Conservation (phyloP, 2,888 invertebrate species). For the Tethea ocularis region DNA sequence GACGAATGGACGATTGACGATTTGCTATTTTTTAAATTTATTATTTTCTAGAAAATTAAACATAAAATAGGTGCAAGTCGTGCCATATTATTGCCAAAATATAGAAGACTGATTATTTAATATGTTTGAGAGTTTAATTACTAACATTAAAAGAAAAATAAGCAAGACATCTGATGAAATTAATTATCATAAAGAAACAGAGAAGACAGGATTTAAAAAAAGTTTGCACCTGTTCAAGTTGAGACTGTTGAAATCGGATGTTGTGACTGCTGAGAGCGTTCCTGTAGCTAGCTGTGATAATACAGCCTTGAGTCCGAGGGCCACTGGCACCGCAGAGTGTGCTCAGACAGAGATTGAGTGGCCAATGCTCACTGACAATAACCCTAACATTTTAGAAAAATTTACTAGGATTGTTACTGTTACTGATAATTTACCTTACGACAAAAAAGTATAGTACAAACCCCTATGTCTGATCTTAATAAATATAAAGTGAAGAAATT, state of each 20-base stretch:
- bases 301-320: constrained; percentile 82
- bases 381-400: constrained; percentile 75
- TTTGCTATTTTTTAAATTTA: constrained; percentile 53
- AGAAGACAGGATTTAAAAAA: constrained; percentile 63
- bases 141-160: constrained; percentile 72
- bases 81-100: constrained; percentile 72
- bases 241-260: constrained; percentile 59
- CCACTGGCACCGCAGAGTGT: constrained; percentile 73
- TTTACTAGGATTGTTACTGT: constrained; percentile 75
- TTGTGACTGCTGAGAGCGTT: constrained; percentile 27
- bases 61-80: constrained; percentile 45
- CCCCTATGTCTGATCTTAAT: background rate
- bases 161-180: constrained; percentile 64
- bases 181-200: constrained; percentile 45
- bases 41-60: constrained; percentile 33
- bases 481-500: background rate
- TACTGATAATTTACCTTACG: constrained; percentile 45
- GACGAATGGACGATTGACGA: too few species aligned
- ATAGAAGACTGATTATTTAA: constrained; percentile 76
- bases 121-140: constrained; percentile 76
- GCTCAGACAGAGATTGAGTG: constrained; percentile 81
- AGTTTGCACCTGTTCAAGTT: constrained; percentile 64
- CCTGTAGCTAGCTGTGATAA: constrained; percentile 60
- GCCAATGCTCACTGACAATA: constrained; percentile 78
- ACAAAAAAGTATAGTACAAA: constrained; percentile 52